These are phyloP conservation scores for Corythoichthys intestinalis DNA, from an alignment of 2,113 vertebrate genomes.

Conservation along the genomic window DNA sequence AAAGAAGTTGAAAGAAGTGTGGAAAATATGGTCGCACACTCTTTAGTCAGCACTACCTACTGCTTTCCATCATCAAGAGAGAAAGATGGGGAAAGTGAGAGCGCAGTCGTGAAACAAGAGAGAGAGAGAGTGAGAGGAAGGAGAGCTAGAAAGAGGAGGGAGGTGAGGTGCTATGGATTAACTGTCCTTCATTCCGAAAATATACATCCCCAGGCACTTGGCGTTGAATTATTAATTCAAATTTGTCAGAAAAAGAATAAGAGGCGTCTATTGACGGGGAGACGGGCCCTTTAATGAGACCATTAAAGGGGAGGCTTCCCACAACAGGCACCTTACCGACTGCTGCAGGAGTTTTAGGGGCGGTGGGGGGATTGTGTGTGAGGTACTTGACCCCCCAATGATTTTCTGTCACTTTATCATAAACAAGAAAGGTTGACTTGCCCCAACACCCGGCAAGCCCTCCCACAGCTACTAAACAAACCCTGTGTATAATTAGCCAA, in stretches of 20 bases:
- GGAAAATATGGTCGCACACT: slow-evolving; percentile 29
- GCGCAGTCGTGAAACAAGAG: slow-evolving; percentile 24
- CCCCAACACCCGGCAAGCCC: slow-evolving; percentile 33
- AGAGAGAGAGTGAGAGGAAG: slow-evolving; percentile 17
- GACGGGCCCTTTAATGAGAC: slow-evolving; percentile 76
- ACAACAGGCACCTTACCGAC: slow-evolving; percentile 62
- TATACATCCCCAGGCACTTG: slow-evolving; percentile 76
- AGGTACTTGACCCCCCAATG: slow-evolving; percentile 73
- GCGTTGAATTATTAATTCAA: slow-evolving; percentile 83
- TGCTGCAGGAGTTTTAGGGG: slow-evolving; percentile 67
- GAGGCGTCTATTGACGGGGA: slow-evolving; percentile 75
- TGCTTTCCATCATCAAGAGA: slow-evolving; percentile 50
- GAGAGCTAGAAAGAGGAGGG: slow-evolving; percentile 9
- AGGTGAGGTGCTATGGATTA: slow-evolving; percentile 77
- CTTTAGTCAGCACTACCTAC: slow-evolving; percentile 59
- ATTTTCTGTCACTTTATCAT: slow-evolving; percentile 77
- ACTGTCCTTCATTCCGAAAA: slow-evolving; percentile 80
- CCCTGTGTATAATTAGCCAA: slow-evolving; percentile 64
- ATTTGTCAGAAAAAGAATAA: slow-evolving; percentile 79
- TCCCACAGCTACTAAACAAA: slow-evolving; percentile 48
- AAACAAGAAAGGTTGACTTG: slow-evolving; percentile 71
- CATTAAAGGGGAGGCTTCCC: slow-evolving; percentile 73
- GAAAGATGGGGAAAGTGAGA: slow-evolving; percentile 20
- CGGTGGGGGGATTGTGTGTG: slow-evolving; percentile 26
- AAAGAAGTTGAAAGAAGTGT: slow-evolving; percentile 35